These are phyloP conservation scores for Dexiosoma caninum DNA, from an alignment of 2,888 invertebrate species.

Conservation along the genomic window DNA sequence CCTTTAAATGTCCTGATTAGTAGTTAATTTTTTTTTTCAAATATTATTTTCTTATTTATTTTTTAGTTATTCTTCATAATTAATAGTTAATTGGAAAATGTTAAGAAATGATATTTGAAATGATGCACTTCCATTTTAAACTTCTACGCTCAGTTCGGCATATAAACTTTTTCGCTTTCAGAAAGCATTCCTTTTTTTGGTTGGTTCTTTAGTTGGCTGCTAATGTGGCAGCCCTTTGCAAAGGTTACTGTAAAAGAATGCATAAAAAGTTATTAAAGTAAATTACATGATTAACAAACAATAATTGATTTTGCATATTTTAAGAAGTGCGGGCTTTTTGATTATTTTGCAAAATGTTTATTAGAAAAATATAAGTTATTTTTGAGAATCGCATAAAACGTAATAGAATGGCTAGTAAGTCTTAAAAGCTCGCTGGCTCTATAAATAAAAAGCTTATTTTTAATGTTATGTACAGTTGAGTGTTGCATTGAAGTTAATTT, in stretches of 20 bases:
- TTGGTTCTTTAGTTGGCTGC: conserved; percentile 67
- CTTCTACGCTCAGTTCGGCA: background rate
- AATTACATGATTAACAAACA: background rate
- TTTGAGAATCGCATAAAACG: background rate
- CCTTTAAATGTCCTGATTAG: conserved; percentile 63
- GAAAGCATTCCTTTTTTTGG: background rate
- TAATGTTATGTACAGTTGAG: background rate
- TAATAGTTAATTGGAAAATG: conserved; percentile 50
- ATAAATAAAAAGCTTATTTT: conserved; percentile 23
- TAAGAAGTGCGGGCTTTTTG: conserved; percentile 16
- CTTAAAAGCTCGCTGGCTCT: background rate
- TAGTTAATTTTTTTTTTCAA: conserved; percentile 41
- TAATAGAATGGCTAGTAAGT: conserved; percentile 53
- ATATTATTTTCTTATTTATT: conserved; percentile 3
- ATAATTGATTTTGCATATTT: background rate
- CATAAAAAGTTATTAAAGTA: background rate
- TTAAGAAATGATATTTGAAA: conserved; percentile 50
- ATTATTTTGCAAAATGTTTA: conserved; percentile 30
- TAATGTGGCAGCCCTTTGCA: conserved; percentile 73
- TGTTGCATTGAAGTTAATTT: background rate
- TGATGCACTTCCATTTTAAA: conserved; percentile 13
- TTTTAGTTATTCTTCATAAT: conserved; percentile 11
- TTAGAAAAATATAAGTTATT: conserved; percentile 58
- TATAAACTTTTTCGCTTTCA: background rate
- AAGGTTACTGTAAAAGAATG: conserved; percentile 72